These are phyloP conservation scores for Proterorhinus semilunaris DNA, from an alignment of 2,113 vertebrate genomes.

Conservation along the genomic window DNA sequence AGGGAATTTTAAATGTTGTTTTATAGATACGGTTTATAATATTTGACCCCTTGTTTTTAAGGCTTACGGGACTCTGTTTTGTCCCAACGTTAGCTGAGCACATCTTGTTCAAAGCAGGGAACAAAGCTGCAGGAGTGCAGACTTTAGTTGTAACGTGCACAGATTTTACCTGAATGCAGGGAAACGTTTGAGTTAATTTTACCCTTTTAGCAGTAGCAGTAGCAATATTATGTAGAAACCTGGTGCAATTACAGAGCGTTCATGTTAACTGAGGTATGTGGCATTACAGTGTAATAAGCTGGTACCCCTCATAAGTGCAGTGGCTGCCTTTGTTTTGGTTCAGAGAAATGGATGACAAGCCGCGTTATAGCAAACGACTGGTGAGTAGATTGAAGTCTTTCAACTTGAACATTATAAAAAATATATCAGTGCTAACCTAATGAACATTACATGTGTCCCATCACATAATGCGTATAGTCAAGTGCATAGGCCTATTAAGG, in stretches of 20 bases:
- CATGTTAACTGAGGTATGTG: background rate
- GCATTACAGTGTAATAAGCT: background rate
- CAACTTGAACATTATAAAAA: too few species aligned
- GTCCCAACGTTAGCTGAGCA: conserved; percentile 6
- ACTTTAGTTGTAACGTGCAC: background rate
- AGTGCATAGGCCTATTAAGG: too few species aligned
- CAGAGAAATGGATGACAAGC: conserved; percentile 61
- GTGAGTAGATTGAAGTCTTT: conserved; percentile 67
- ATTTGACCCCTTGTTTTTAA: background rate
- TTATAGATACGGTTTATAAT: conserved; percentile 1
- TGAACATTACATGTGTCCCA: too few species aligned
- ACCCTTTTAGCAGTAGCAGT: background rate
- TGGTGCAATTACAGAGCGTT: background rate
- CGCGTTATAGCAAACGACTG: conserved; percentile 91
- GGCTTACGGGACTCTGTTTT: background rate
- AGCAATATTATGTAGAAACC: background rate
- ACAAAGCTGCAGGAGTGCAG: conserved; percentile 42
- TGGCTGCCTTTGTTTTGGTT: background rate
- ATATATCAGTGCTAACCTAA: too few species aligned
- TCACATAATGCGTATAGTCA: too few species aligned
- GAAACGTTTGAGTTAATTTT: background rate
- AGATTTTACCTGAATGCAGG: background rate
- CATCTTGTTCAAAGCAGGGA: conserved; percentile 17
- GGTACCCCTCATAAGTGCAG: background rate
- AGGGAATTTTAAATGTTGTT: background rate